These are phyloP conservation scores for Amphimallon solstitiale DNA, from an alignment of 2,888 invertebrate genomes.

Conservation along the genomic window DNA sequence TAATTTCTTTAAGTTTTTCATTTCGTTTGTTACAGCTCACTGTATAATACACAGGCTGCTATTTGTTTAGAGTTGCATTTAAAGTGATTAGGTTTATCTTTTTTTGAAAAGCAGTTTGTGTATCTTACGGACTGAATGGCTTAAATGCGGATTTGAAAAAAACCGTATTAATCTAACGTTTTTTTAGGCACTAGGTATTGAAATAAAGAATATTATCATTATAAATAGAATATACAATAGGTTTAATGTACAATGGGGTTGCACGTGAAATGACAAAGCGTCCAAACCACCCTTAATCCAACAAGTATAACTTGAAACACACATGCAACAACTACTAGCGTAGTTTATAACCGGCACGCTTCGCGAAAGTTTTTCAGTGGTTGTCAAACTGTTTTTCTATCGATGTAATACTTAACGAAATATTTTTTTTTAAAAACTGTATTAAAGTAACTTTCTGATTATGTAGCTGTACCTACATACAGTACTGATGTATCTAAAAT, in stretches of 20 bases:
- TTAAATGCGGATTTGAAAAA: constrained; percentile 4
- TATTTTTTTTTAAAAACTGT: too few species aligned
- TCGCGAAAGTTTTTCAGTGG: constrained; percentile 43
- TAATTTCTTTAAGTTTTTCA: too few species aligned
- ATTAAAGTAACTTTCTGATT: too few species aligned
- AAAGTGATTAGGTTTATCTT: neutral
- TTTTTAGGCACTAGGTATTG: constrained; percentile 44
- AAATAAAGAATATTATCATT: constrained; percentile 59
- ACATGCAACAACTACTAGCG: constrained; percentile 53
- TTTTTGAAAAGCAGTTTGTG: constrained; percentile 1
- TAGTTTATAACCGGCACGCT: constrained; percentile 59
- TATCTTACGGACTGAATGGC: neutral
- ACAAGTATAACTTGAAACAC: constrained; percentile 63
- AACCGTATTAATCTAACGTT: constrained; percentile 32
- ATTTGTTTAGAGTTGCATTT: neutral
- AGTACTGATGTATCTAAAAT: too few species aligned
- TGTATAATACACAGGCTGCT: too few species aligned
- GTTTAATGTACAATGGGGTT: constrained; percentile 56
- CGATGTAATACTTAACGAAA: neutral
- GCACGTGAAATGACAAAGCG: constrained; percentile 63
- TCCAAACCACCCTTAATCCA: constrained; percentile 62
- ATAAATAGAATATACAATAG: constrained; percentile 58
- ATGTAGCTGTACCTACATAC: too few species aligned
- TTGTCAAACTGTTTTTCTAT: constrained; percentile 6
- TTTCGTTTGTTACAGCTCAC: too few species aligned